Conservation (phyloP, 2,797 vertebrate species). For the Helicolenus hilgendorfi region DNA sequence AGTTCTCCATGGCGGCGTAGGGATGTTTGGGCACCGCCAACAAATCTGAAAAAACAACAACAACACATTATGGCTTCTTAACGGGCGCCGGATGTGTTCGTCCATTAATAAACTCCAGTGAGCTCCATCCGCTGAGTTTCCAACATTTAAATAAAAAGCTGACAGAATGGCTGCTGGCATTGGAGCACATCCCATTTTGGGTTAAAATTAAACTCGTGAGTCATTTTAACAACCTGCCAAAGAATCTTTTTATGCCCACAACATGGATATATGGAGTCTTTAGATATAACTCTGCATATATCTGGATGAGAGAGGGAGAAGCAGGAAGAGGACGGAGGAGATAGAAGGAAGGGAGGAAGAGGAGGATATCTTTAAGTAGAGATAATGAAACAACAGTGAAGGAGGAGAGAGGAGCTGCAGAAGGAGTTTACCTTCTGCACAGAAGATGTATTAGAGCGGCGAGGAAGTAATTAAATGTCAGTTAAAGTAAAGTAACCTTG, state of each 20-base stretch:
- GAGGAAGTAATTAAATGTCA: constrained; percentile 25
- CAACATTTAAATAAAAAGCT: constrained; percentile 26
- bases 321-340: neutral
- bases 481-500: neutral
- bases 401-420: neutral
- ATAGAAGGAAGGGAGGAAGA: neutral
- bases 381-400: neutral
- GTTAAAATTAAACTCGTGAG: constrained; percentile 78
- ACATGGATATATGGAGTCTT: constrained; percentile 40
- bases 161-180: constrained; percentile 57
- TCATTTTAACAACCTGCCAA: constrained; percentile 77
- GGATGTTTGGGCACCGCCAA: constrained; percentile 99
- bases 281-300: constrained; percentile 26
- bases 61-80: constrained; percentile 8
- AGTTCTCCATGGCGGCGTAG: constrained; percentile 99
- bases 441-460: neutral
- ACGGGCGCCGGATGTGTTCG: neutral
- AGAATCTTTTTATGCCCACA: constrained; percentile 56
- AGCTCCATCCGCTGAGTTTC: neutral
- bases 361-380: neutral
- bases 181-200: constrained; percentile 51
- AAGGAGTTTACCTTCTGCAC: neutral
- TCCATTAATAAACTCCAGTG: constrained; percentile 29
- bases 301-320: neutral
- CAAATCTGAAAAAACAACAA: constrained; percentile 91